Evolutionary conservation across 2,797 vertebrate species (phyloP).

Genomic region (Hephaestus fuliginosus): DNA sequence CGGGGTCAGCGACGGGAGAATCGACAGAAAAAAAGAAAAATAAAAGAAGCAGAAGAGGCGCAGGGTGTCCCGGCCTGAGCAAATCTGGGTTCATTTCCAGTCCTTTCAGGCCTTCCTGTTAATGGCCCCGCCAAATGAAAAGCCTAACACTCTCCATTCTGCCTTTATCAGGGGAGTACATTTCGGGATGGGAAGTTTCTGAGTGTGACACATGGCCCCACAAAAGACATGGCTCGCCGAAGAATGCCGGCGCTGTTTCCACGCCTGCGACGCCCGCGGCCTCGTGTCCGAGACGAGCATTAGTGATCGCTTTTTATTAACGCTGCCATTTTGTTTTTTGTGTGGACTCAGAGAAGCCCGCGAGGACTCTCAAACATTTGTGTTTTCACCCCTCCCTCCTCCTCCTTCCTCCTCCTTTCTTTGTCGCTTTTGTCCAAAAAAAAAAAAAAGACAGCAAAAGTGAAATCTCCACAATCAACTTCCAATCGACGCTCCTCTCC

Average conservation of each 20-base stretch:
- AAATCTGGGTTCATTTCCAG: constrained; percentile 93
- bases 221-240: constrained; percentile 90
- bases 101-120: constrained; percentile 89
- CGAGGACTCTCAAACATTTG: constrained; percentile 86
- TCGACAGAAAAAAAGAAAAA: constrained; percentile 47
- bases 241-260: constrained; percentile 80
- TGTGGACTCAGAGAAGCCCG: constrained; percentile 83
- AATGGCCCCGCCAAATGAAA: constrained; percentile 85
- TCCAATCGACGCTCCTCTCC: constrained; percentile 84
- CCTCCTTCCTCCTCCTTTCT: constrained; percentile 51
- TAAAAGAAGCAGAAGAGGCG: constrained; percentile 62
- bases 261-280: constrained; percentile 92
- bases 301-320: constrained; percentile 93
- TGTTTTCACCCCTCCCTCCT: constrained; percentile 62
- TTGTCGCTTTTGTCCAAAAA: constrained; percentile 84
- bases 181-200: constrained; percentile 87
- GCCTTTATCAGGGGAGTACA: constrained; percentile 87
- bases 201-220: constrained; percentile 90
- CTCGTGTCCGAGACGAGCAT: constrained; percentile 89
- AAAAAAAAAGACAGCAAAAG: constrained; percentile 85
- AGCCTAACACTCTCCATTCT: constrained; percentile 82
- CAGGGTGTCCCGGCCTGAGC: constrained; percentile 56
- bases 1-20: constrained; percentile 47
- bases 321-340: constrained; percentile 89
- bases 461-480: constrained; percentile 90